Evolutionary conservation across 2,113 vertebrate genomes (phyloP), one percentile per base, ranked within the genome.

Genomic region (Oncorhynchus mykiss): DNA sequence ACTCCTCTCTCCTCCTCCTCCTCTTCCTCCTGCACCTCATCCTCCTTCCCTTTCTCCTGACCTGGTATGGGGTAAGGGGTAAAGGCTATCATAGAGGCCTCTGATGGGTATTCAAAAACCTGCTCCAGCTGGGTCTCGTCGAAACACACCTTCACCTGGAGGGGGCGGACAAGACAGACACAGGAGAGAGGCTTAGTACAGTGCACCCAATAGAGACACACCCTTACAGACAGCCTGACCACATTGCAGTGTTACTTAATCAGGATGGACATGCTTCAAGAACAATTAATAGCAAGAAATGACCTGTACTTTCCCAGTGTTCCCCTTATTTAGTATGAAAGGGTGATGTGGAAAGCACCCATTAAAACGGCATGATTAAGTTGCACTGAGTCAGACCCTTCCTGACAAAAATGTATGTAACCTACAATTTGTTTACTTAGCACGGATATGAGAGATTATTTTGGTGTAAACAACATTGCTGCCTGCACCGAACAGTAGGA

Each of bases 81-180:
- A 3, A 73, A 82, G 0, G 79, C 72, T 74, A 88, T 69, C 82
- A 90, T 72, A 73, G 84, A 81, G 68, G 72, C 86, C 85, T 94
- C 93, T 1, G 93, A 92, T 0, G 91, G 92, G 65, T 94, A 94
- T 81, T 93, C 92, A 7, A 89, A 94, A 66, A 94, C 84, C 71
- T 85, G 83, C 88, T 93, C 92, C 84, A 93, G 82, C 82, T 85
- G 87, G 16, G 82, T 80, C 72, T 92, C 92, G 1, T 90, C 79
- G 29, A 94, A 94, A 81, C 90, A 91, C 78, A 94, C 93, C 73
- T 90, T 93, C 48, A 79, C 90, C 93, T 93, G 85, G 0, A 65
- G 54, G 11, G 65, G 18, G 18, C 57, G 13, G 64, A 29, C 3
- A 67, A 24, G 57, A 72, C 24, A 72, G 54, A 77, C 1, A 68